A percentile compares a stretch with the other conserved stretches of the same genome.
Evolutionary conservation across 2,888 invertebrate species (phyloP).

Genomic region (Petrolisthes cinctipes): DNA sequence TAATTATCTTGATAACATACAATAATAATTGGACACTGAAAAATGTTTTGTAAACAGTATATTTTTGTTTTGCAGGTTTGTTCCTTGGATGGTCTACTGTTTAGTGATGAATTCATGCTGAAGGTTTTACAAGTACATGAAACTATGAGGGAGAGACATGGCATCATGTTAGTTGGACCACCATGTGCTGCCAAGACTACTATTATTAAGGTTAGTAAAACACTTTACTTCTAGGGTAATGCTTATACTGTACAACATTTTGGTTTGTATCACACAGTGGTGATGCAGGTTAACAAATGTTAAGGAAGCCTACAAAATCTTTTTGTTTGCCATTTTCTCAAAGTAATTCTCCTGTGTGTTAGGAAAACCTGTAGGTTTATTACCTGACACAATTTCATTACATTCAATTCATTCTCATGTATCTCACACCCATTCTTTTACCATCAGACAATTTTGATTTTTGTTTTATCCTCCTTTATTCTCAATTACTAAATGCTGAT

Average conservation of each 20-base stretch:
- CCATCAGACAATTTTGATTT: too few relatives aligned
- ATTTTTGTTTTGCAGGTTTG: conserved; percentile 72
- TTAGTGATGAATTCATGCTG: conserved; percentile 79
- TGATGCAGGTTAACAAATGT: too few relatives aligned
- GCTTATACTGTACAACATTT: not conserved
- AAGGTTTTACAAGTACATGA: conserved; percentile 92
- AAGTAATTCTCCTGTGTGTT: not conserved
- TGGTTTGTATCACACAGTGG: too few relatives aligned
- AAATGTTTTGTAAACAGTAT: too few relatives aligned
- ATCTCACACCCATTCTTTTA: too few relatives aligned
- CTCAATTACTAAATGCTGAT: too few relatives aligned
- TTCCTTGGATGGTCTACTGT: conserved; percentile 78
- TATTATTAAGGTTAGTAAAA: conserved; percentile 78
- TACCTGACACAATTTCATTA: too few relatives aligned
- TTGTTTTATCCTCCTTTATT: too few relatives aligned
- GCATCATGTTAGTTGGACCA: conserved; percentile 92
- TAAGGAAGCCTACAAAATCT: not conserved
- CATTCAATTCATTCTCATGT: too few relatives aligned
- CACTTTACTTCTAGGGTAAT: not conserved
- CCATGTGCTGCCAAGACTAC: conserved; percentile 91
- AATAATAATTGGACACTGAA: too few relatives aligned
- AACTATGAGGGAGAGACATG: conserved; percentile 94
- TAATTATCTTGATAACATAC: too few relatives aligned
- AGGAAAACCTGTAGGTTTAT: too few relatives aligned
- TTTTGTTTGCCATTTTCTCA: not conserved